These are phyloP conservation scores for Anoplopoma fimbria DNA, from an alignment of 2,113 vertebrate genomes.

Conservation along the genomic window DNA sequence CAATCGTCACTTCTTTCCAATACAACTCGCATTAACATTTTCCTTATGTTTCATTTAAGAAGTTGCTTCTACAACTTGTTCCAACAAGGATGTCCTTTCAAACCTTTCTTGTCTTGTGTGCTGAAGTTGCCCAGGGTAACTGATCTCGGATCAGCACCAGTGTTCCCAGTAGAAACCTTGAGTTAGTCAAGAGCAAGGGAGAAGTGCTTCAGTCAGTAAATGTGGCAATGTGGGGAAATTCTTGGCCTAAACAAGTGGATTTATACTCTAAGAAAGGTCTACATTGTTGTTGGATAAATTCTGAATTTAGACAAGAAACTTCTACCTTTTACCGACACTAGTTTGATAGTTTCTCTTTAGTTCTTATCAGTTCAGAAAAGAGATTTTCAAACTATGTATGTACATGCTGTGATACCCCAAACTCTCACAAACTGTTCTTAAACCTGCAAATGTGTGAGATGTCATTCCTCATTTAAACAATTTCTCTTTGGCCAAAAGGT, in stretches of 20 bases:
- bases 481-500: constrained; percentile 12
- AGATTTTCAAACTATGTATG: not conserved
- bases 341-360: not conserved
- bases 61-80: not conserved
- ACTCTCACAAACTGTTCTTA: too few relatives aligned
- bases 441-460: too few relatives aligned
- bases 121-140: constrained; percentile 42
- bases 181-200: not conserved
- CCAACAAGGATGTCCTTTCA: not conserved
- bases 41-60: not conserved
- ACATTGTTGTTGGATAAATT: not conserved
- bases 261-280: not conserved
- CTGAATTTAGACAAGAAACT: not conserved
- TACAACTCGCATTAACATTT: not conserved
- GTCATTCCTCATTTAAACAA: not conserved
- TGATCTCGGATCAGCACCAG: constrained; percentile 29
- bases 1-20: not conserved
- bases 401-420: too few relatives aligned
- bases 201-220: too few relatives aligned
- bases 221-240: too few relatives aligned
- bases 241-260: not conserved
- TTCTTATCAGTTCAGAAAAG: not conserved
- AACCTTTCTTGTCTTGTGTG: not conserved
- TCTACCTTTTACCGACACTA: too few relatives aligned
- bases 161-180: not conserved